Base-by-base conservation (phyloP, 2,888 invertebrate species). In the Cataglyphis albicans region DNA sequence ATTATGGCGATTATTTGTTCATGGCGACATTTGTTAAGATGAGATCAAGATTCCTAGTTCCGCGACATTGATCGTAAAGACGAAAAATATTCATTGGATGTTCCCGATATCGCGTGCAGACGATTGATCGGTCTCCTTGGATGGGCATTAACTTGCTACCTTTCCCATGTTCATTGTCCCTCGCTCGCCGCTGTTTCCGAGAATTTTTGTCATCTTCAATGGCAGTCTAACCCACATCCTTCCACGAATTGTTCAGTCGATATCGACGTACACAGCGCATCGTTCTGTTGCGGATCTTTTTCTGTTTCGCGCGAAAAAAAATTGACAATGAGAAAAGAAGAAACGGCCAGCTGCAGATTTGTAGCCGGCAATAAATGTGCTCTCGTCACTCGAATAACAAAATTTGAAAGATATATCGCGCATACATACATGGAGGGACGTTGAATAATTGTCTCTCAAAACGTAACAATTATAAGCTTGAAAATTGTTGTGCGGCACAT, bases 181-280 rank as follows among this genome's bases (percentile, higher is more conserved):
- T 15, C n/a, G n/a, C 59, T 48, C 72, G 41, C 25, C 48, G 38
- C 59, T n/a, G 70, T 67, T 88, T 87, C 88, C 75, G 48, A 81
- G 88, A 88, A 88, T 63, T 81, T 87, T 85, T 75, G 59, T 83
- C 78, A 81, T 84, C 68, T 72, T 35, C 48, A 48, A 59, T 63
- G 29, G 55, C 61, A 12, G 74, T 57, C 67, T 61, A 70, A 78
- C 65, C 78, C 86, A 70, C 59, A 70, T 44, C 78, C 25, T 81
- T 85, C 85, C 74, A 67, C 65, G 85, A 86, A 86, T 44, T 55
- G 38, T 38, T 9, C 15, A 64, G 7, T 52, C 1, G 25, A 10
- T 38, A 35, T 76, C 15, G 61, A 61, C 15, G 15, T 12, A 64
- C 52, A n/a, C 41, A 4, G 67, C 57, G 7, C 15, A n/a, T 57